phyloP scores from a whole-genome alignment of 2,888 invertebrate species.

The Eulithis prunata region DNA sequence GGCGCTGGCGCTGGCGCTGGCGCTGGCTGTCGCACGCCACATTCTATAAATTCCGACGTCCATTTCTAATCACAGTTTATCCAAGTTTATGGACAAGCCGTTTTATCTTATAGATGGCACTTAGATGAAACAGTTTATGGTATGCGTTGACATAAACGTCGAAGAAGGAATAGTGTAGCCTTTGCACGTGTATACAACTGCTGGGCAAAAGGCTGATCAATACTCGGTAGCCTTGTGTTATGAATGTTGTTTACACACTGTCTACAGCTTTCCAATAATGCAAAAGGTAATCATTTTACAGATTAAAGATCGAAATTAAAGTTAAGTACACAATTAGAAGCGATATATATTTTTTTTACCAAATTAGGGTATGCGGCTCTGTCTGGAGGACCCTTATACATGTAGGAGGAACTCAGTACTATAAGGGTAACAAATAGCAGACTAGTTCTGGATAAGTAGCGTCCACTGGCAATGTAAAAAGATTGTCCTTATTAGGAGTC shows the following conservation, averaged over 20 bases:
- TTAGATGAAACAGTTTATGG: conserved; percentile 1
- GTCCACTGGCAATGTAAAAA: too few relatives aligned
- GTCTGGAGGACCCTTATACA: neutral
- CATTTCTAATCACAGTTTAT: conserved; percentile 19
- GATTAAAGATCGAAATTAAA: too few relatives aligned
- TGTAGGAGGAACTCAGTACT: neutral
- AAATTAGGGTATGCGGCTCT: neutral
- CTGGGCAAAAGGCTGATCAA: neutral
- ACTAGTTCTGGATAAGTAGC: conserved; percentile 6
- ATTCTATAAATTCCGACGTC: conserved; percentile 17
- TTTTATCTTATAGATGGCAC: conserved; percentile 8
- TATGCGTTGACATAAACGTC: conserved; percentile 6
- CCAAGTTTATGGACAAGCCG: conserved; percentile 22
- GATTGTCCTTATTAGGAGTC: too few relatives aligned
- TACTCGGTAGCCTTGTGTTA: too few relatives aligned
- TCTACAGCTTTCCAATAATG: too few relatives aligned
- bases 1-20: neutral
- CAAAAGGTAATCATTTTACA: too few relatives aligned
- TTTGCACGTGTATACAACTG: conserved; percentile 2
- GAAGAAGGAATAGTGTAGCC: conserved; percentile 8
- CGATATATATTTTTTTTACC: too few relatives aligned
- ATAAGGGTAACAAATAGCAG: conserved; percentile 9
- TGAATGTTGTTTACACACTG: too few relatives aligned
- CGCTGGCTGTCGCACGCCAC: conserved; percentile 22
- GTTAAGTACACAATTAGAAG: too few relatives aligned